Conservation (phyloP, 2,888 invertebrate genomes). For the Hanleya hanleyi region DNA sequence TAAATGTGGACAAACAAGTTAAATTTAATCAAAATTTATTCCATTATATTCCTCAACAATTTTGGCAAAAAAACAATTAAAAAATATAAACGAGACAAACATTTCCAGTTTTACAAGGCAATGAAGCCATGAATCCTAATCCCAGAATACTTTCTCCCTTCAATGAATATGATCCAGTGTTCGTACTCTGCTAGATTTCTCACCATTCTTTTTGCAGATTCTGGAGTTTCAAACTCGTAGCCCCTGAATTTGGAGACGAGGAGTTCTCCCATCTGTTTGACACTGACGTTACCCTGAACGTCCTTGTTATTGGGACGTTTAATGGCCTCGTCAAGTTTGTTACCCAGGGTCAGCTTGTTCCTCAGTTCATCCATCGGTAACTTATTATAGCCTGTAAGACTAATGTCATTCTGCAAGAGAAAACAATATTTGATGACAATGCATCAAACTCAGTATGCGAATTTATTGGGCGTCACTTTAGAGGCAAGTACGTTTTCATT, state of each 20-base stretch:
- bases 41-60: too few species aligned
- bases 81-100: too few species aligned
- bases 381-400: slow-evolving; percentile 54
- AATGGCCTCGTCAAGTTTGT: neutral
- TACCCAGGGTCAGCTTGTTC: slow-evolving; percentile 49
- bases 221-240: slow-evolving; percentile 27
- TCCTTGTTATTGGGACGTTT: slow-evolving; percentile 41
- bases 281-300: slow-evolving; percentile 56
- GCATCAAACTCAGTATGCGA: too few species aligned
- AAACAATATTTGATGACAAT: too few species aligned
- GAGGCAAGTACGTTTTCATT: too few species aligned
- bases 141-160: slow-evolving; percentile 41
- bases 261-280: slow-evolving; percentile 65
- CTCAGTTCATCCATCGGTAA: slow-evolving; percentile 67
- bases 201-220: neutral
- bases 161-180: slow-evolving; percentile 45
- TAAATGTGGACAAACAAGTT: too few species aligned
- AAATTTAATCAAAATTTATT: too few species aligned
- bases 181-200: too few species aligned
- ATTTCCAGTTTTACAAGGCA: neutral
- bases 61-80: too few species aligned
- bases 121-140: neutral
- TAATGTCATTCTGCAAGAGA: slow-evolving; percentile 28
- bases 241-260: slow-evolving; percentile 61
- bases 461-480: too few species aligned